phyloP scores from a whole-genome alignment of 2,113 vertebrate genomes.

The Xyrauchen texanus region DNA sequence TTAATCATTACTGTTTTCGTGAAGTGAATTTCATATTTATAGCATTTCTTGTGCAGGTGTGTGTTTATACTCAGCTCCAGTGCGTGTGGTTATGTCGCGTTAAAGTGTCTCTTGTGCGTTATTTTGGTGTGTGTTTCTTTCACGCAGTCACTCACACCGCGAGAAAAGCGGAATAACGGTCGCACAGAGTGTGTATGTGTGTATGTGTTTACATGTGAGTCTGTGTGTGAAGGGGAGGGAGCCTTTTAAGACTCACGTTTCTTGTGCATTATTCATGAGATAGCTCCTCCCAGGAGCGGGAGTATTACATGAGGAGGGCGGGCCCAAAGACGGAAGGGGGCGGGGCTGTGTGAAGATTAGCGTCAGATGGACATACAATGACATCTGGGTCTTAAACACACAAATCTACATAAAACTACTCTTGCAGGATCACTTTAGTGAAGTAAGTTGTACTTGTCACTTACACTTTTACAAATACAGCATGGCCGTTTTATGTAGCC shows the following conservation, averaged over 20 bases:
- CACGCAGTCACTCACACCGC: background rate
- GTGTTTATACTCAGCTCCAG: background rate
- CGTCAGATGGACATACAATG: constrained; percentile 1
- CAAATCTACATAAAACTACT: background rate
- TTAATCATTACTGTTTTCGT: background rate
- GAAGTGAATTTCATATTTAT: background rate
- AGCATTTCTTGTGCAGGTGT: background rate
- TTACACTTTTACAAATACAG: background rate
- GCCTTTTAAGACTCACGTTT: background rate
- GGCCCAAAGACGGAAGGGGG: background rate
- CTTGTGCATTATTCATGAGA: constrained; percentile 55
- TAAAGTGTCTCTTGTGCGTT: background rate
- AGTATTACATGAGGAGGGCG: constrained; percentile 21
- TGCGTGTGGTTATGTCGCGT: background rate
- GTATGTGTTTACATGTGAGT: background rate
- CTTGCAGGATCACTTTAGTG: background rate
- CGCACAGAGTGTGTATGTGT: constrained; percentile 43
- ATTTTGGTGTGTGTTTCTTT: background rate
- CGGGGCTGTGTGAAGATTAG: background rate
- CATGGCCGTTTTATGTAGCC: background rate
- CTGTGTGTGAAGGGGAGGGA: background rate
- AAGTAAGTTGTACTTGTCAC: background rate
- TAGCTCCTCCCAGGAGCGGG: constrained; percentile 33
- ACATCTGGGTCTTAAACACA: constrained; percentile 27
- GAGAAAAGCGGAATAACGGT: constrained; percentile 1